Evolutionary conservation across 92 coral and sea anemone genomes (phyloP), one percentile per base, ranked within the genome.

Genomic region (Parazoanthus atlanticus): DNA sequence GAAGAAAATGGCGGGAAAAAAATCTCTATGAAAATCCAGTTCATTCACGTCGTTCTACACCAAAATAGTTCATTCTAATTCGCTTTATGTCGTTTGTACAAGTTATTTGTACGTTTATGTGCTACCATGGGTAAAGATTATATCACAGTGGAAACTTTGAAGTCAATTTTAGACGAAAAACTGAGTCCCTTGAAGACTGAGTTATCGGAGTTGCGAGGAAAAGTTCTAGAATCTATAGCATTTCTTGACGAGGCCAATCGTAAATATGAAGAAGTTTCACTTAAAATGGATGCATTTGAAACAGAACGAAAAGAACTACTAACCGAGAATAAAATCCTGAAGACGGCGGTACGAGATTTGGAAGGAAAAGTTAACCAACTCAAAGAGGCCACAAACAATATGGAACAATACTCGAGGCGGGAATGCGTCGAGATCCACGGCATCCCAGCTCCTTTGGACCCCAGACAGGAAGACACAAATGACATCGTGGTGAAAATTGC

Each of bases 361-460:
- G 74, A 28, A 5, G 34, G 34, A 2, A 70, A 26, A 4, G 74
- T 70, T 26, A 6, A 70, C 11, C 74, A 70, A 10, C 34, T 70
- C 0, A 70, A 70, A 16, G 74, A 70, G 16, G 34, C 33, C 1
- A 26, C 1, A 13, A 70, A 70, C 34, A 70, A 31, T 34, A 70
- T 70, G 74, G 74, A 40, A 41, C 58, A 43, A 26, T 40, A 77
- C 64, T 77, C 81, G 31, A 25, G 81, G 32, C 10, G 61, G 46
- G 86, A 88, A 33, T 81, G 90, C 74, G 25, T 72, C 36, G 90
- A 87, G 54, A 76, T 86, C 56, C 73, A 73, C 23, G 89, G 89
- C 34, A 86, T 86, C 40, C 83, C 83, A 26, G 74, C 34, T 65
- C 84, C 89, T 46, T 56, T 56, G 61, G 78, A 72, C 56, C 21